Percentiles rank a stretch among this genome's conserved stretches.
Conservation (phyloP, 2,113 vertebrate species). For the Perognathus longimembris region DNA sequence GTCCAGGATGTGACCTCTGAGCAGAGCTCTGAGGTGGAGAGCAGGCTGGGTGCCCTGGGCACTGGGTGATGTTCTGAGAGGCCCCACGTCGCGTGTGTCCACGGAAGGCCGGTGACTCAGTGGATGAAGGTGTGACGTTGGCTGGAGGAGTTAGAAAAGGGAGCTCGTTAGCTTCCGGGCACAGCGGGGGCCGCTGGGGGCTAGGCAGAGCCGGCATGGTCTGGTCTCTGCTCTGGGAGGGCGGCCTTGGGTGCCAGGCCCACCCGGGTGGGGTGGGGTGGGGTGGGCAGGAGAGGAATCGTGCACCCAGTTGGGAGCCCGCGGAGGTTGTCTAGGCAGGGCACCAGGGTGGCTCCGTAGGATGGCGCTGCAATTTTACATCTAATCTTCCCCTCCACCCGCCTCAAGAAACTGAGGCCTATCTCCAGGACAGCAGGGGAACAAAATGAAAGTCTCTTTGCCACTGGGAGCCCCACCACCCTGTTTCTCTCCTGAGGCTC, state of each 20-base stretch:
- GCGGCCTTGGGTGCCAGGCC: not conserved
- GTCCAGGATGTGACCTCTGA: not conserved
- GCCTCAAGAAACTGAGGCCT: not conserved
- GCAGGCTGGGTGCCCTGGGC: not conserved
- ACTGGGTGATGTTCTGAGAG: no score
- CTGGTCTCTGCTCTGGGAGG: not conserved
- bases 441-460: not conserved
- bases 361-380: not conserved
- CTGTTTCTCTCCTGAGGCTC: not conserved
- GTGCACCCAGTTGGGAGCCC: accelerated
- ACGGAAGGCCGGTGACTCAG: not conserved
- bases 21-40: not conserved
- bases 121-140: not conserved
- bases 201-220: not conserved
- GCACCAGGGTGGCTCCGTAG: not conserved
- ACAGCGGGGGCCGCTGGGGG: not conserved
- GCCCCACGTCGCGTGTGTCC: no score
- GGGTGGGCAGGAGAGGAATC: not conserved
- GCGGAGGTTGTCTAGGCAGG: not conserved
- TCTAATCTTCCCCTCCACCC: not conserved
- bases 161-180: not conserved
- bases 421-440: not conserved
- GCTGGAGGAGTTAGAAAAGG: not conserved
- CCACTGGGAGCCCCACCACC: accelerated
- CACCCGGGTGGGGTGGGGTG: not conserved